Conservation (phyloP, 2,888 invertebrate species). For the Stenodera caucasica region DNA sequence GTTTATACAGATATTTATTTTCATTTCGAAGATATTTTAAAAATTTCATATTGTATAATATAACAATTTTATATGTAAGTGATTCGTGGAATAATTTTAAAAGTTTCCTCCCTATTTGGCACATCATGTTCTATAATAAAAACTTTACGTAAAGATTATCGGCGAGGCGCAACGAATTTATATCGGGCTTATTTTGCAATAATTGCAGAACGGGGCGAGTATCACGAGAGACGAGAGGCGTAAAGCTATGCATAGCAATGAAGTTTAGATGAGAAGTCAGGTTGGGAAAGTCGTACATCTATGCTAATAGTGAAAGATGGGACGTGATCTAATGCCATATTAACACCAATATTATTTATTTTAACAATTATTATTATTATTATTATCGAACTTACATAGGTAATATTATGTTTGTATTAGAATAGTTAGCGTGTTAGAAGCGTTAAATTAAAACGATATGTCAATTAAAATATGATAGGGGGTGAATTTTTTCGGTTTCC, state of each 20-base stretch:
- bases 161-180: not conserved
- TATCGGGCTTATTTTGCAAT: constrained; percentile 5
- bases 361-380: not conserved
- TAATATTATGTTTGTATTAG: too few relatives aligned
- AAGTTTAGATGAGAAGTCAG: not conserved
- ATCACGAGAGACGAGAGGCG: not conserved
- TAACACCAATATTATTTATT: not conserved
- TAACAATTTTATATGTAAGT: constrained; percentile 29
- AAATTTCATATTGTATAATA: too few relatives aligned
- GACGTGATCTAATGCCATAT: not conserved
- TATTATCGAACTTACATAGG: not conserved
- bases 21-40: not conserved
- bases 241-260: constrained; percentile 4
- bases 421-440: not conserved
- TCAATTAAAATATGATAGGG: not conserved
- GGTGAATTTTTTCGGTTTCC: not conserved
- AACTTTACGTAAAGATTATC: not conserved
- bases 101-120: constrained; percentile 29
- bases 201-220: not conserved
- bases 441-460: constrained; percentile 2
- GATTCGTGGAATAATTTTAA: constrained; percentile 37
- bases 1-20: not conserved
- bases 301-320: not conserved
- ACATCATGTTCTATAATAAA: not conserved
- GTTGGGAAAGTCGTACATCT: not conserved